These are phyloP conservation scores for Oligia fasciuncula DNA, from an alignment of 2,888 invertebrate species.

Conservation along the genomic window DNA sequence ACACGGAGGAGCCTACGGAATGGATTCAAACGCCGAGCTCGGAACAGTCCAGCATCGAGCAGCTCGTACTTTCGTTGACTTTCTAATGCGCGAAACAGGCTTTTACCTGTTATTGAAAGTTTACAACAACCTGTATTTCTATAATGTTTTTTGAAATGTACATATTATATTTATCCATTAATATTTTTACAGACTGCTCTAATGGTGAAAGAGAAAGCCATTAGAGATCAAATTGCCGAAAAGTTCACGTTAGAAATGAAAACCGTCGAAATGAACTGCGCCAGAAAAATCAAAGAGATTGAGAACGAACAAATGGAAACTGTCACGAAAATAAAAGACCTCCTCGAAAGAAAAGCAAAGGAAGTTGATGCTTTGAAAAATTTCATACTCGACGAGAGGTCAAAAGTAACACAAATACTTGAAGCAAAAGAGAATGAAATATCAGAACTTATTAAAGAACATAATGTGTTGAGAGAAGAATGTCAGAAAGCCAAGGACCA, in stretches of 20 bases:
- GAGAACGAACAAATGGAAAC: constrained; percentile 87
- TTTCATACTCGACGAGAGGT: constrained; percentile 87
- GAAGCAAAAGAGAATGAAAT: constrained; percentile 88
- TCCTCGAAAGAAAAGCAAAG: constrained; percentile 87
- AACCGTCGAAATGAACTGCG: constrained; percentile 89
- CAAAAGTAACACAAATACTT: constrained; percentile 87
- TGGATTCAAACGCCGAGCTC: constrained; percentile 29
- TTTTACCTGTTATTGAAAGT: neutral
- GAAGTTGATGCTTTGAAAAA: constrained; percentile 89
- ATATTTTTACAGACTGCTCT: constrained; percentile 83
- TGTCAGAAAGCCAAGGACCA: constrained; percentile 81
- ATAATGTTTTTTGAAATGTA: no score
- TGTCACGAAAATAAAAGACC: constrained; percentile 85
- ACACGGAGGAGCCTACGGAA: constrained; percentile 72
- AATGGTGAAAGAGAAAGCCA: constrained; percentile 89
- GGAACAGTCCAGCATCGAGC: constrained; percentile 70
- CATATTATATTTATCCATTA: neutral
- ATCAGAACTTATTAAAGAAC: constrained; percentile 85
- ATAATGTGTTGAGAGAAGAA: constrained; percentile 81
- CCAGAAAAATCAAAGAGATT: constrained; percentile 85
- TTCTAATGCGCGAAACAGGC: neutral
- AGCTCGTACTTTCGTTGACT: constrained; percentile 67
- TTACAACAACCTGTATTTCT: neutral
- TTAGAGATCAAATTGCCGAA: constrained; percentile 92
- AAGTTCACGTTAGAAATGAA: constrained; percentile 91